phyloP scores from a whole-genome alignment of 30 jellyfish, hydroid and myxozoan genomes.

The Hydractinia echinata region DNA sequence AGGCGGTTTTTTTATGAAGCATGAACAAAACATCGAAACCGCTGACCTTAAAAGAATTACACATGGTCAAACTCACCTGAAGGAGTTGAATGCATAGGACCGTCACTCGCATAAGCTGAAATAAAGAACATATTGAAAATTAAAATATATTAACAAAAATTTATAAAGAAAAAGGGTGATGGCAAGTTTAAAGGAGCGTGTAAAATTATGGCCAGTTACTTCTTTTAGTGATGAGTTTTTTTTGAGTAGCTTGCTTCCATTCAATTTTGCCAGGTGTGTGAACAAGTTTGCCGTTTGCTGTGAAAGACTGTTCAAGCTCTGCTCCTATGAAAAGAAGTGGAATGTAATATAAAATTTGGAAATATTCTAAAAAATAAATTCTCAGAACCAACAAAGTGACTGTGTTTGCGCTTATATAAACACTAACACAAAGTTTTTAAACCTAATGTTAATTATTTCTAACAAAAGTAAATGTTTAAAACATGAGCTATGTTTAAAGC shows the following conservation, averaged over 20 bases:
- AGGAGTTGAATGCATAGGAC: conserved; percentile 98
- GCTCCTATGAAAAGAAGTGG: not conserved
- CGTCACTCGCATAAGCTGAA: conserved; percentile 95
- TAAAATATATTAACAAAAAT: not conserved
- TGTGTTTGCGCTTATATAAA: no score
- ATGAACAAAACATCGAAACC: no score
- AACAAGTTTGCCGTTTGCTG: conserved; percentile 14
- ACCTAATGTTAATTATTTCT: no score
- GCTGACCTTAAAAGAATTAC: not conserved
- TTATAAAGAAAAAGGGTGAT: not conserved
- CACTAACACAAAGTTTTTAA: no score
- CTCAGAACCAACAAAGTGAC: no score
- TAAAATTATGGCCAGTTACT: conserved; percentile 30
- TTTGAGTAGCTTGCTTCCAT: conserved; percentile 83
- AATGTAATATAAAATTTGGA: no score
- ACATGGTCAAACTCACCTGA: conserved; percentile 60
- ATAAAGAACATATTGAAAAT: not conserved
- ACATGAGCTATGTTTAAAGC: no score
- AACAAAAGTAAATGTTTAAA: no score
- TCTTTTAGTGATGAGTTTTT: conserved; percentile 55
- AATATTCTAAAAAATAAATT: no score
- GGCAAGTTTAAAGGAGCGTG: not conserved
- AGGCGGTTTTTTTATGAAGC: not conserved
- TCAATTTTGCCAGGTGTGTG: conserved; percentile 47
- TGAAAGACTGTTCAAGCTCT: not conserved